Evolutionary conservation across 1,140 invertebrate species (phyloP).

Genomic region (Ceratosolen fusciceps): DNA sequence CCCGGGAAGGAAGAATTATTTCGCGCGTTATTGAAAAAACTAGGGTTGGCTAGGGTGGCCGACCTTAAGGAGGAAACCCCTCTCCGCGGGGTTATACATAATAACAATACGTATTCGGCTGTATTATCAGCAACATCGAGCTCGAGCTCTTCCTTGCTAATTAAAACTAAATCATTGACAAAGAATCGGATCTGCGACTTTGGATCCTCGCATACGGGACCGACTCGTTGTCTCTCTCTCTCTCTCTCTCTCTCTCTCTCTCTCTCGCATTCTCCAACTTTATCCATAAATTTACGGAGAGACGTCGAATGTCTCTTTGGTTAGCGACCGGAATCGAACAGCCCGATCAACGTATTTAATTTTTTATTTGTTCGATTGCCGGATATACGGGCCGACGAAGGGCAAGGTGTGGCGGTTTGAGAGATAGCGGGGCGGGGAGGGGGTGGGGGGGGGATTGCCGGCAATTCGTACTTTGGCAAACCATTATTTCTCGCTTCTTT

Average conservation of each 20-base stretch:
- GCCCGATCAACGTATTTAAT: conserved; percentile 43
- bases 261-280: too few relatives aligned
- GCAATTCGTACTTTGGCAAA: conserved; percentile 45
- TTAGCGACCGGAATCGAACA: conserved; percentile 21
- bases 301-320: conserved; percentile 10
- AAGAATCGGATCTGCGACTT: conserved; percentile 23
- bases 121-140: background rate
- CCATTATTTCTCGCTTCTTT: conserved; percentile 49
- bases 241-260: too few relatives aligned
- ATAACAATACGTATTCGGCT: background rate
- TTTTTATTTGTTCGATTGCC: conserved; percentile 37
- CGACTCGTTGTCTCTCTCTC: too few relatives aligned
- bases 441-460: conserved; percentile 6
- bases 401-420: too few relatives aligned
- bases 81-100: too few relatives aligned
- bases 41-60: too few relatives aligned
- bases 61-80: too few relatives aligned
- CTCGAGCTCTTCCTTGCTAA: background rate
- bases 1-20: background rate
- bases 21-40: background rate
- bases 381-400: conserved; percentile 14
- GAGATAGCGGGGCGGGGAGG: too few relatives aligned
- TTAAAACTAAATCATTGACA: conserved; percentile 11
- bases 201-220: background rate
- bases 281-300: conserved; percentile 35